Evolutionary conservation across 30 jellyfish, hydroid and myxozoan species (phyloP).

Genomic region (Rhopilema esculentum): DNA sequence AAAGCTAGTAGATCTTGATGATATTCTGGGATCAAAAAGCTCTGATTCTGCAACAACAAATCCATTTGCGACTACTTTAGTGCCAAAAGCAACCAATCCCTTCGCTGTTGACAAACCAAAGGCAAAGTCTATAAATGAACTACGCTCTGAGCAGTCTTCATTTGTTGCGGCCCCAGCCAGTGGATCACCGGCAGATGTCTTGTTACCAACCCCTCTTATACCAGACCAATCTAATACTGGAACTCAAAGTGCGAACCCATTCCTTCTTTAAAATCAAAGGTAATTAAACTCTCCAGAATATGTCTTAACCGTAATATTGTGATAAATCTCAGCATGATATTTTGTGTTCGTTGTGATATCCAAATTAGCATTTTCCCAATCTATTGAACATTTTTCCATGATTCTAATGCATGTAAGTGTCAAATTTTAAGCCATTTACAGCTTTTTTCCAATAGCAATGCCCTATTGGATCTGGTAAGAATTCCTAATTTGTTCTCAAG

Average conservation of each 20-base stretch:
- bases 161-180: slow-evolving; percentile 59
- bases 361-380: too few relatives aligned
- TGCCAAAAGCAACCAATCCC: slow-evolving; percentile 88
- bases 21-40: slow-evolving; percentile 68
- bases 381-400: too few relatives aligned
- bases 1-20: slow-evolving; percentile 90
- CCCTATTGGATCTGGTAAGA: too few relatives aligned
- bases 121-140: slow-evolving; percentile 97
- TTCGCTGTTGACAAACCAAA: slow-evolving; percentile 95
- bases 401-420: too few relatives aligned
- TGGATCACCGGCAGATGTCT: slow-evolving; percentile 61
- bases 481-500: too few relatives aligned
- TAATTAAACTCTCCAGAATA: background rate
- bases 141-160: slow-evolving; percentile 76
- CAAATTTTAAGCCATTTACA: too few relatives aligned
- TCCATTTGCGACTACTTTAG: slow-evolving; percentile 77
- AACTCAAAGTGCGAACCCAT: slow-evolving; percentile 74
- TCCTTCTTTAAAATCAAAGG: slow-evolving; percentile 46
- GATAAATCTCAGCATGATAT: background rate
- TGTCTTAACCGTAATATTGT: background rate
- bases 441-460: too few relatives aligned
- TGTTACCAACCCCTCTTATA: slow-evolving; percentile 83
- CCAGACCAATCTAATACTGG: slow-evolving; percentile 68
- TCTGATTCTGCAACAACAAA: slow-evolving; percentile 43
- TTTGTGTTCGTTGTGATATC: too few relatives aligned